Evolutionary conservation across 2,113 vertebrate species (phyloP).

Genomic region (Falcunculus frontatus): DNA sequence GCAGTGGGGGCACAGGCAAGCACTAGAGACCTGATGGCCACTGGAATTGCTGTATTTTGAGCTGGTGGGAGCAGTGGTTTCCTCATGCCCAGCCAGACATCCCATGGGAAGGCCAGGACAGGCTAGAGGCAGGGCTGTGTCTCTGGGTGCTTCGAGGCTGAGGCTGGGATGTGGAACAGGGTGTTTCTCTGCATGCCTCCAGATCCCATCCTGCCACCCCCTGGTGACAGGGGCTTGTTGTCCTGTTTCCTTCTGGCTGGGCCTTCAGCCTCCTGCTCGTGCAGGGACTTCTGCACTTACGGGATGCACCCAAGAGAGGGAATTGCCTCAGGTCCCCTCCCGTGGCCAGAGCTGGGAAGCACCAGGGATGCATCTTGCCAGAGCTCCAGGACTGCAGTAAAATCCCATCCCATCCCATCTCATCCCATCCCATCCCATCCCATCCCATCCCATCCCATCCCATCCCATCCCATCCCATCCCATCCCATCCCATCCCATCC

Average conservation of each 20-base stretch:
- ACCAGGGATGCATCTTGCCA: neutral
- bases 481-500: neutral
- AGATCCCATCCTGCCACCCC: neutral
- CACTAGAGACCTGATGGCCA: neutral
- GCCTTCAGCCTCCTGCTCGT: neutral
- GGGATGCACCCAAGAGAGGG: neutral
- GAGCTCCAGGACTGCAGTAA: neutral
- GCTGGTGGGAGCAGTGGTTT: neutral
- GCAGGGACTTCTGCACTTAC: neutral
- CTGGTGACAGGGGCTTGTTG: neutral
- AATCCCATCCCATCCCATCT: too few relatives aligned
- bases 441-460: too few relatives aligned
- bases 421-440: too few relatives aligned
- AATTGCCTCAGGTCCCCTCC: neutral
- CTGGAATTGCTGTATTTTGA: neutral
- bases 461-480: neutral
- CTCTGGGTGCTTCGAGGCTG: neutral
- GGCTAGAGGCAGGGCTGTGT: neutral
- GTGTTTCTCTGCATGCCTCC: neutral
- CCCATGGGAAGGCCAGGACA: neutral
- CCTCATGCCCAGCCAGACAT: too few relatives aligned
- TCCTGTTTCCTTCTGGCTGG: neutral
- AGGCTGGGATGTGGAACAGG: neutral
- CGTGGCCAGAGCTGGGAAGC: neutral
- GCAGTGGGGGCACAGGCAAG: neutral